A percentile compares a stretch with the other conserved stretches of the same genome.
Conservation (phyloP, 2,888 invertebrate species). For the Thera britannica region DNA sequence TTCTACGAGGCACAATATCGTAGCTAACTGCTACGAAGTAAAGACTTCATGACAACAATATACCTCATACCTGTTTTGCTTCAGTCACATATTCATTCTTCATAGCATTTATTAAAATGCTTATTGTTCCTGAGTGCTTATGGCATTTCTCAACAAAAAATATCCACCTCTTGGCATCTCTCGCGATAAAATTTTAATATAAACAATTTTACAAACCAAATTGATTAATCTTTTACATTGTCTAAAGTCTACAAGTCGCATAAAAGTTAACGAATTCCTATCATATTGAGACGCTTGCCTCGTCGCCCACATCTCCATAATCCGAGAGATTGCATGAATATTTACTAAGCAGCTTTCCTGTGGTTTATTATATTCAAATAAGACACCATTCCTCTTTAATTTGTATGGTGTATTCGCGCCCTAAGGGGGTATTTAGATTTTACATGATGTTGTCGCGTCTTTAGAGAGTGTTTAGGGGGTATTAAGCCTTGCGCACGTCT, state of each 20-base stretch:
- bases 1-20: no score
- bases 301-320: slow-evolving; percentile 19
- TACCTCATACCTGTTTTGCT: no score
- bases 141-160: no score
- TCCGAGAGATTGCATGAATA: slow-evolving; percentile 36
- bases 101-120: no score
- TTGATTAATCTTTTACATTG: slow-evolving; percentile 5
- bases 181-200: not conserved
- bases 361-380: slow-evolving; percentile 45
- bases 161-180: no score
- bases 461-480: no score
- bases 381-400: slow-evolving; percentile 34
- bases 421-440: slow-evolving; percentile 30
- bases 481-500: no score
- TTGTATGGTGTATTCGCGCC: slow-evolving; percentile 42
- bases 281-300: slow-evolving; percentile 19
- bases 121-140: no score
- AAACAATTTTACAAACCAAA: not conserved
- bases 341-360: slow-evolving; percentile 40
- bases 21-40: no score
- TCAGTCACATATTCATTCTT: no score
- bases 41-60: no score
- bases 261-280: slow-evolving; percentile 24
- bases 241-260: slow-evolving; percentile 2
- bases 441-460: not conserved